Base-by-base conservation (phyloP, 1,140 invertebrate genomes). In the Sinella curviseta region DNA sequence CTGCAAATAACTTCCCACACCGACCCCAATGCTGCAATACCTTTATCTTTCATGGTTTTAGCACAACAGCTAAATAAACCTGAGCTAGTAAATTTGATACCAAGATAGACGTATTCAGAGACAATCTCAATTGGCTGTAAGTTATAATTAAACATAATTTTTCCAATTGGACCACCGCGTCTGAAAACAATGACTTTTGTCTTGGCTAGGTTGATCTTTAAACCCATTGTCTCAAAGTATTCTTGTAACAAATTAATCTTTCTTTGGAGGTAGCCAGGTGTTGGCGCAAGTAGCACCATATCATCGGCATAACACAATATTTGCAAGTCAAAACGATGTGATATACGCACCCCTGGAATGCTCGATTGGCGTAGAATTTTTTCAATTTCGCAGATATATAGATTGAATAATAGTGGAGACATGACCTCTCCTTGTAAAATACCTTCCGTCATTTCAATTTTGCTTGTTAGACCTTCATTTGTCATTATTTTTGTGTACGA, bases 401-500 rank as follows among this genome's bases (percentile, higher is more conserved):
- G 74, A 26, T 24, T 48, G 39, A 75, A 75, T 1, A 75, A 35
- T n/a, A 75, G 24, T 2, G 74, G 36, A 20, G 77, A 81, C 1
- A 85, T 76, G 0, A 74, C 77, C 60, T 85, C 85, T 14, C 84
- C 84, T 57, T 85, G 83, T 1, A 85, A 75, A 0, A 84, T 77
- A 0, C 83, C 84, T 17, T 81, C 78, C 0, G 82, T 82, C 0
- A 85, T 78, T 34, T 35, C 65, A 33, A 55, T 60, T 26, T 16
- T 31, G 17, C 14, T 75, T 73, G 39, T 78, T n/a, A n/a, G 24
- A 2, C 30, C 70, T 34, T 39, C 77, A 35, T n/a, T 67, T 20
- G 76, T 74, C 80, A 28, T 79, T 28, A 82, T 30, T 55, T 55
- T 31, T 31, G 76, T 74, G 17, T 57, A 36, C 0, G 83, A 80